Percentiles rank a stretch among this genome's conserved stretches.
These are phyloP conservation scores for Drosophila lutescens DNA, from an alignment of 2,888 invertebrate genomes.

Conservation along the genomic window DNA sequence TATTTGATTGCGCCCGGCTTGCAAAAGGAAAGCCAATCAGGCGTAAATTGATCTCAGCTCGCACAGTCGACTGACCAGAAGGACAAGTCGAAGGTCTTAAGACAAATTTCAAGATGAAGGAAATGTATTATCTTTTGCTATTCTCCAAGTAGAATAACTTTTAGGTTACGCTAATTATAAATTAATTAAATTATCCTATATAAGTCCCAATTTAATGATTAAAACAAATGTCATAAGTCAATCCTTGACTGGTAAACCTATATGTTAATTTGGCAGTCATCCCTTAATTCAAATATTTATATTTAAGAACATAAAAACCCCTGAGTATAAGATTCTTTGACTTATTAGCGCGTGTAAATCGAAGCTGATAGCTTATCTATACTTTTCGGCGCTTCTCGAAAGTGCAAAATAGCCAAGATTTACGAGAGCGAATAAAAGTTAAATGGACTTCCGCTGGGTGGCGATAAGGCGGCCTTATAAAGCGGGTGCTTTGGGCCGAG, in stretches of 20 bases:
- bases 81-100: not conserved
- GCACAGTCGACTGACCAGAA: conserved; percentile 5
- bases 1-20: conserved; percentile 54
- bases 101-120: not conserved
- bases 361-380: conserved; percentile 5
- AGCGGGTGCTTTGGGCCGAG: not conserved
- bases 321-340: not conserved
- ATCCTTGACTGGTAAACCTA: too few species aligned
- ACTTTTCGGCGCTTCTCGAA: not conserved
- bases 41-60: conserved; percentile 42
- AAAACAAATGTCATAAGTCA: too few species aligned
- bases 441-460: not conserved
- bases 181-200: too few species aligned
- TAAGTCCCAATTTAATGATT: too few species aligned
- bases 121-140: not conserved
- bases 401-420: conserved; percentile 1
- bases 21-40: conserved; percentile 56
- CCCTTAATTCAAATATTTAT: too few species aligned
- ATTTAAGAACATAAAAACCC: too few species aligned
- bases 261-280: too few species aligned
- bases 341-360: not conserved
- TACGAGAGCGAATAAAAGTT: conserved; percentile 3
- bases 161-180: too few species aligned
- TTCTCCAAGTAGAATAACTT: too few species aligned
- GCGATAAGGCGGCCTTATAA: conserved; percentile 19